These are phyloP conservation scores for Stegodyphus mimosarum DNA, from an alignment of 1,140 invertebrate species.

Conservation along the genomic window DNA sequence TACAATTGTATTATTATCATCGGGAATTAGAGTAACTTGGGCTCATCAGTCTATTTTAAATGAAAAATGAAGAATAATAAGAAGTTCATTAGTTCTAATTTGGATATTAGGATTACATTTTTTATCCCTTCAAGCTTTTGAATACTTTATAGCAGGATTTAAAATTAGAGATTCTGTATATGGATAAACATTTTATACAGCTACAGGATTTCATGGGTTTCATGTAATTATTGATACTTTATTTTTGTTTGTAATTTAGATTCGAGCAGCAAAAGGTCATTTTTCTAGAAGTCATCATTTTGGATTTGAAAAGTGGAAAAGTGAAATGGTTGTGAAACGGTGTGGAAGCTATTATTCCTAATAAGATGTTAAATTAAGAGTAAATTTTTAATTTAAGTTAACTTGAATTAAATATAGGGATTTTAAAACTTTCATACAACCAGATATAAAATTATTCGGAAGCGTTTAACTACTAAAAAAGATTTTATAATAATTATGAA, in stretches of 20 bases:
- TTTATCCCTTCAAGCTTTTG: slow-evolving; percentile 67
- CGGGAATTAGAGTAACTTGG: slow-evolving; percentile 73
- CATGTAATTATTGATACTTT: slow-evolving; percentile 78
- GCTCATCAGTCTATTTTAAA: slow-evolving; percentile 73
- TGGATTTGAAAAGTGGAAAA: slow-evolving; percentile 79
- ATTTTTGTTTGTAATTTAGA: slow-evolving; percentile 73
- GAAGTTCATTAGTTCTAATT: slow-evolving; percentile 71
- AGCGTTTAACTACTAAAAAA: too few relatives aligned
- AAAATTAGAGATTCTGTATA: slow-evolving; percentile 74
- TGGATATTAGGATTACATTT: slow-evolving; percentile 73
- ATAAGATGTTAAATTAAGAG: too few relatives aligned
- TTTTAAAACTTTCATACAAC: too few relatives aligned
- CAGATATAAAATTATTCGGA: too few relatives aligned
- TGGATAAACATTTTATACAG: slow-evolving; percentile 78
- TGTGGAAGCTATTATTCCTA: too few relatives aligned
- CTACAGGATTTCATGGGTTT: slow-evolving; percentile 78
- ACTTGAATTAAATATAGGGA: too few relatives aligned
- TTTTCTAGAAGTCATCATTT: slow-evolving; percentile 75
- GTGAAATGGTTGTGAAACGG: too few relatives aligned
- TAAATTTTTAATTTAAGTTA: too few relatives aligned
- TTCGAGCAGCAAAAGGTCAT: slow-evolving; percentile 71
- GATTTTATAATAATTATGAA: too few relatives aligned
- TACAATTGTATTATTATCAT: slow-evolving; percentile 73
- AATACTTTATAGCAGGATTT: slow-evolving; percentile 71
- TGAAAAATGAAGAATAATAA: slow-evolving; percentile 69